Percentiles rank a stretch among this genome's conserved stretches.
phyloP scores from a whole-genome alignment of 2,888 invertebrate genomes.

The Eupithecia insigniata region DNA sequence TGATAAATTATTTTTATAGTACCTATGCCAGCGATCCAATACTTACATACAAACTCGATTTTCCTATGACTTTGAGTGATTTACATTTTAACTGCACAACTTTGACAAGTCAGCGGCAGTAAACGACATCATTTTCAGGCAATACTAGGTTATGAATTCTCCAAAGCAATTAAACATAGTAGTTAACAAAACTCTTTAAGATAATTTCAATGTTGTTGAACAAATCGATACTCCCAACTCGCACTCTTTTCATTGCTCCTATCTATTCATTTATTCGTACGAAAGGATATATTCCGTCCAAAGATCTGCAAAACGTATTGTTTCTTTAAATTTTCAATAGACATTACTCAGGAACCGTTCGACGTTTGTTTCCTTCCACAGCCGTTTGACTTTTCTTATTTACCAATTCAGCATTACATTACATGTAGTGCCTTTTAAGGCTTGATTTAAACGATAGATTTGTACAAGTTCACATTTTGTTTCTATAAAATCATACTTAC shows the following conservation, averaged over 20 bases:
- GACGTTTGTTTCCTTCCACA: conserved; percentile 43
- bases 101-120: too few relatives aligned
- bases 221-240: not conserved
- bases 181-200: too few relatives aligned
- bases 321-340: conserved; percentile 29
- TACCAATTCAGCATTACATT: conserved; percentile 47
- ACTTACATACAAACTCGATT: too few relatives aligned
- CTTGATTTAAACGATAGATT: conserved; percentile 16
- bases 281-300: not conserved
- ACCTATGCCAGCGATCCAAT: too few relatives aligned
- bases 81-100: too few relatives aligned
- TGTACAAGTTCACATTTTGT: not conserved
- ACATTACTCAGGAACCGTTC: conserved; percentile 40
- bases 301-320: conserved; percentile 16
- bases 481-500: too few relatives aligned
- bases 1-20: too few relatives aligned
- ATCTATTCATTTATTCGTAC: not conserved
- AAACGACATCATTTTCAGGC: too few relatives aligned
- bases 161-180: too few relatives aligned
- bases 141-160: too few relatives aligned
- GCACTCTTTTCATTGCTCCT: not conserved
- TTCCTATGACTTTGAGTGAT: too few relatives aligned
- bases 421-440: conserved; percentile 29
- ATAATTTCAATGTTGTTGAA: too few relatives aligned
- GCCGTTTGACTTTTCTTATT: conserved; percentile 47